Evolutionary conservation across 2,113 vertebrate genomes (phyloP).

Genomic region (Turnix velox): DNA sequence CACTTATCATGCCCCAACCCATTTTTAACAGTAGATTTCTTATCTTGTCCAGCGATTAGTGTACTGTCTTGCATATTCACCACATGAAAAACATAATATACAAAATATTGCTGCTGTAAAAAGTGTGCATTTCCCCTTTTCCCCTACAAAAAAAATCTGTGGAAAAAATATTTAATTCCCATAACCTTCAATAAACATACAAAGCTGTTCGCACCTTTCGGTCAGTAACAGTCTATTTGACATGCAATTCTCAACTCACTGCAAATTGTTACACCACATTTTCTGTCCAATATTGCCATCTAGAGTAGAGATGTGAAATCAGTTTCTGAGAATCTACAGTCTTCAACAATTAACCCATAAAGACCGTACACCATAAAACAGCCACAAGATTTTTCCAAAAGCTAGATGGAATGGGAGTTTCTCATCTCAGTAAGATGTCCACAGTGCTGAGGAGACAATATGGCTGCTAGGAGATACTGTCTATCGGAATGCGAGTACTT

Average conservation of each 20-base stretch:
- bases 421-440: constrained; percentile 71
- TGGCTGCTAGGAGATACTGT: constrained; percentile 69
- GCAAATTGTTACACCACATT: constrained; percentile 62
- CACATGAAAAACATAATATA: constrained; percentile 79
- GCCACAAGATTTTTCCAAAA: constrained; percentile 72
- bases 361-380: constrained; percentile 63
- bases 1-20: constrained; percentile 35
- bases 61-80: constrained; percentile 75
- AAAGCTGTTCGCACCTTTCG: constrained; percentile 72
- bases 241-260: constrained; percentile 67
- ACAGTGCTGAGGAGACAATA: constrained; percentile 74
- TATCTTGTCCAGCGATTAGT: constrained; percentile 62
- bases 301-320: constrained; percentile 78
- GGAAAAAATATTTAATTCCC: constrained; percentile 81
- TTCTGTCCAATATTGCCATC: constrained; percentile 84
- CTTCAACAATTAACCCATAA: constrained; percentile 70
- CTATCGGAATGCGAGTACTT: constrained; percentile 71
- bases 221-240: constrained; percentile 76
- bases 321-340: constrained; percentile 63
- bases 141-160: constrained; percentile 79
- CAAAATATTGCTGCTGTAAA: constrained; percentile 83
- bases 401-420: constrained; percentile 72
- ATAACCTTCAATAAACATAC: constrained; percentile 77
- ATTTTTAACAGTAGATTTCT: constrained; percentile 49
- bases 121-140: constrained; percentile 78